Base-by-base conservation (phyloP, 2,888 invertebrate genomes). In the Amphipyra tragopoginis region DNA sequence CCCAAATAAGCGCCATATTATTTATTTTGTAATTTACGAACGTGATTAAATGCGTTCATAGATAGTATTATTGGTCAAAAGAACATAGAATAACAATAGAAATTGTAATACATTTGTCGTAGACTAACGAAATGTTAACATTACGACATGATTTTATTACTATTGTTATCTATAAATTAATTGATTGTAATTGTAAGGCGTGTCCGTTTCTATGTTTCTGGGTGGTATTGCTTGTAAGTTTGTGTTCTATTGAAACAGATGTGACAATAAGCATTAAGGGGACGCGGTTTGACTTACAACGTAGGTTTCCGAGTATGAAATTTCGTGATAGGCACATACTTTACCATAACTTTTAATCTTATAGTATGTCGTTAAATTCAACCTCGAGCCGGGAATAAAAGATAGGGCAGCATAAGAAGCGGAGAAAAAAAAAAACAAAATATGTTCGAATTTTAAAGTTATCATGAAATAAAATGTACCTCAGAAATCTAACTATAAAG, bases 1-100 rank as follows among this genome's bases (percentile, higher is more conserved):
- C 69, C 47, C 49, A 39, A 49, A 49, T 33, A 67, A 11, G 7
- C 21, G 51, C 15, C 42, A 39, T 15, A 53, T 7, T 36, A 13
- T 49, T 56, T 34, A 58, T 59, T 70, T 75, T 33, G 60, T 61
- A 65, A 72, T 11, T n/a, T 15, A 13, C 10, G 48, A 55, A 72
- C 75, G 72, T 72, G 72, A 65, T 61, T 36, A 13, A 21, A 49
- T 26, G 47, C 34, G 7, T 26, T 33, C 21, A 53, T 44, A 26
- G 48, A 13, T 39, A 33, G 10, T 38, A 14, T 34, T 60, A 57
- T 68, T 61, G 33, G 52, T 47, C 14, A 42, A 61, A 65, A 42
- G 40, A 42, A 44, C 11, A 8, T 36, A 40, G 13, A n/a, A 45
- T 58, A 44, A 26, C 33, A 33, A 42, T 40, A 39, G 26, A 42